These are phyloP conservation scores for Cyphomyrus plagiostoma DNA, from an alignment of 2,113 vertebrate genomes.

Conservation along the genomic window DNA sequence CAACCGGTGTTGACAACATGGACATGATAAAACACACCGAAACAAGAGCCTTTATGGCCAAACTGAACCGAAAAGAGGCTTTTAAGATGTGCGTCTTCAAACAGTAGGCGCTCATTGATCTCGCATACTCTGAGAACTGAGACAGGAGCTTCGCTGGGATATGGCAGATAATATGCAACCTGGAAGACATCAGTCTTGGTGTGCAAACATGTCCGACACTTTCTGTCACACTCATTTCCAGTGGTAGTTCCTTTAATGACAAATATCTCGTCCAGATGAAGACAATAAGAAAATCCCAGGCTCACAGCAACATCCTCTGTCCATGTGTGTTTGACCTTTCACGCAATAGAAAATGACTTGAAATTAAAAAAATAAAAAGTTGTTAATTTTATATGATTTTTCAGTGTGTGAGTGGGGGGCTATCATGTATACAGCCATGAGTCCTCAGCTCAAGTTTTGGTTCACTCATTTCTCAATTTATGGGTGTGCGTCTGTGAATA, in stretches of 20 bases:
- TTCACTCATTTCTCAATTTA: too few species aligned
- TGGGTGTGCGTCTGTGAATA: too few species aligned
- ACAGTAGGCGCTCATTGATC: background rate
- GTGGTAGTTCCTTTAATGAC: background rate
- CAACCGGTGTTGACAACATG: background rate
- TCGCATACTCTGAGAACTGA: background rate
- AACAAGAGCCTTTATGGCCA: background rate
- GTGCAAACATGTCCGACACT: background rate
- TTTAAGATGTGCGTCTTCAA: background rate
- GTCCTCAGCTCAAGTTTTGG: too few species aligned
- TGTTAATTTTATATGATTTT: background rate
- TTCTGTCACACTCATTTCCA: background rate
- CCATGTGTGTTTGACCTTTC: background rate
- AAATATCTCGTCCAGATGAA: background rate
- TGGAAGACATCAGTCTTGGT: background rate
- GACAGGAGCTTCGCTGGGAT: background rate
- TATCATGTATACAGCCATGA: background rate
- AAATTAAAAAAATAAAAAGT: background rate
- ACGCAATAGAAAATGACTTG: background rate
- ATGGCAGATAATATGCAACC: background rate
- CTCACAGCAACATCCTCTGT: background rate
- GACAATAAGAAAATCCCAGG: background rate
- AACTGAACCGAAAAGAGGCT: background rate
- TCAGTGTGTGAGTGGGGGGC: background rate
- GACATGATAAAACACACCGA: background rate